Percentiles rank a stretch among this genome's conserved stretches.
phyloP scores from a whole-genome alignment of 2,797 vertebrate genomes.

The Ateles fusciceps region DNA sequence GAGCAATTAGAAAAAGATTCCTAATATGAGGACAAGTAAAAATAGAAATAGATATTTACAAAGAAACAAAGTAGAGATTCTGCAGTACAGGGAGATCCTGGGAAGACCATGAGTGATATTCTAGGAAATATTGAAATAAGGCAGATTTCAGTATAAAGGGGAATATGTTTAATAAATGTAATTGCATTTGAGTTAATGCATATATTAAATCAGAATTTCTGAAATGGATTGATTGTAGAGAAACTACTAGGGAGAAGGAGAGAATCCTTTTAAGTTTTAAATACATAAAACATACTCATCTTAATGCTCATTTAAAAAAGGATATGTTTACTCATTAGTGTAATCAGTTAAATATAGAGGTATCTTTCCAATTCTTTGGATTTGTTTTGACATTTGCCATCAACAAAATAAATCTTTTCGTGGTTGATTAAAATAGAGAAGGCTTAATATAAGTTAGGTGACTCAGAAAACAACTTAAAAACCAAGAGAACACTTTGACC shows the following conservation, averaged over 20 bases:
- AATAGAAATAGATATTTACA: neutral
- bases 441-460: neutral
- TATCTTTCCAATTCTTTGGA: neutral
- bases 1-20: neutral
- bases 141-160: neutral
- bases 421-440: neutral
- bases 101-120: neutral
- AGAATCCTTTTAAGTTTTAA: slow-evolving; percentile 1
- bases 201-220: neutral
- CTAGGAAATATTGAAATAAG: slow-evolving; percentile 3
- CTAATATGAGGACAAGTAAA: neutral
- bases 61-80: neutral
- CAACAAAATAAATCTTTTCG: neutral
- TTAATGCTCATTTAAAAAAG: neutral
- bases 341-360: neutral
- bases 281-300: neutral
- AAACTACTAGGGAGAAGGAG: neutral
- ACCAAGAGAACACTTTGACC: neutral
- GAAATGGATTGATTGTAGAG: neutral
- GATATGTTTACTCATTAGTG: neutral
- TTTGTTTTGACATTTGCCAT: slow-evolving; percentile 40
- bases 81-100: neutral
- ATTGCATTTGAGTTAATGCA: neutral
- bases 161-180: slow-evolving; percentile 19
- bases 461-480: neutral